These are phyloP conservation scores for Pogonognathellus flavescens DNA, from an alignment of 1,140 invertebrate species.

Conservation along the genomic window DNA sequence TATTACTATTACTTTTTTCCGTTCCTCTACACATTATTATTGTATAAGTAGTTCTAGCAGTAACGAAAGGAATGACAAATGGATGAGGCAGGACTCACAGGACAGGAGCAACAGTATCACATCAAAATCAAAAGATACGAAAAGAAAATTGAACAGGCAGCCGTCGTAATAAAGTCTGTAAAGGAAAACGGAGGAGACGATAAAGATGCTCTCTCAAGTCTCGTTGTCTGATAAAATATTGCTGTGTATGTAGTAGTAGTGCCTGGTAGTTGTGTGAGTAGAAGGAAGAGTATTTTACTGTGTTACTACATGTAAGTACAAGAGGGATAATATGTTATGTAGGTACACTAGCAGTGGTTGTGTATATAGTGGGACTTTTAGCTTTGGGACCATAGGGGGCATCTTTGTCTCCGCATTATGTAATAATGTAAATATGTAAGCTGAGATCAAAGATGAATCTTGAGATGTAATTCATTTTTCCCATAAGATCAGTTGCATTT, in stretches of 20 bases:
- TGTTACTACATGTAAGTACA: background rate
- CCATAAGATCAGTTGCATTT: constrained; percentile 4
- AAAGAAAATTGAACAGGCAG: constrained; percentile 29
- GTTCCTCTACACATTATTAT: background rate
- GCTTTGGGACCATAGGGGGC: constrained; percentile 34
- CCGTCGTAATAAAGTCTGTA: background rate
- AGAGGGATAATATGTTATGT: background rate
- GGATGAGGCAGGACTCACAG: constrained; percentile 11
- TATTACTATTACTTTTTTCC: constrained; percentile 12
- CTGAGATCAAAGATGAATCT: constrained; percentile 23
- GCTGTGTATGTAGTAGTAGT: background rate
- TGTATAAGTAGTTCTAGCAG: background rate
- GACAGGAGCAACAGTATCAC: background rate
- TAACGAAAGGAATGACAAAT: background rate
- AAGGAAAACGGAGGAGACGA: background rate
- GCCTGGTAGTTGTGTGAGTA: too few relatives aligned
- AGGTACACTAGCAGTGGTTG: background rate
- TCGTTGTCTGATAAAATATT: background rate
- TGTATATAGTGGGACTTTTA: background rate
- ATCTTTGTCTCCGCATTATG: constrained; percentile 31
- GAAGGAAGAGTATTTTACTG: too few relatives aligned
- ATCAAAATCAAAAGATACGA: constrained; percentile 28
- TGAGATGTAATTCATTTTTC: constrained; percentile 32
- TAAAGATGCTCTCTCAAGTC: constrained; percentile 28
- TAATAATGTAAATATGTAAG: background rate